Conservation (phyloP, 2,113 vertebrate species). For the Toxotes jaculatrix region DNA sequence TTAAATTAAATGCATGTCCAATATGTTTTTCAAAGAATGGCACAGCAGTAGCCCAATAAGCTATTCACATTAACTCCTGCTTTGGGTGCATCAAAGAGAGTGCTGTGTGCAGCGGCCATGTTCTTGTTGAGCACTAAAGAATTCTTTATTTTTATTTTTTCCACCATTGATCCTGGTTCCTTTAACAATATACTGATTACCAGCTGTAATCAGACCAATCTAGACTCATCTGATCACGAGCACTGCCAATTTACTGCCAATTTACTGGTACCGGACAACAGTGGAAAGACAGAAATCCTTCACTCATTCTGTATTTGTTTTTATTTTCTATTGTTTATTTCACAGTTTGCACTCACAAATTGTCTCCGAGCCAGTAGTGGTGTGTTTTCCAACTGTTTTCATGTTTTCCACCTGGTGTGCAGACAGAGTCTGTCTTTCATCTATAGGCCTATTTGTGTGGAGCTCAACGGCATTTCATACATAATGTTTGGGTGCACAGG, state of each 20-base stretch:
- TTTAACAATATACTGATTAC: conserved; percentile 33
- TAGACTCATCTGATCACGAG: conserved; percentile 17
- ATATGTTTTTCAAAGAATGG: conserved; percentile 71
- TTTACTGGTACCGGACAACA: conserved; percentile 3
- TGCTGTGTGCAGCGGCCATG: conserved; percentile 61
- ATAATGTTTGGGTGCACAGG: conserved; percentile 23
- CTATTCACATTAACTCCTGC: conserved; percentile 69
- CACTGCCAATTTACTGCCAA: not conserved
- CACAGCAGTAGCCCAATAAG: conserved; percentile 56
- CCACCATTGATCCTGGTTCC: conserved; percentile 36
- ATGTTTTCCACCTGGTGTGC: conserved; percentile 51
- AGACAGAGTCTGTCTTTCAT: conserved; percentile 38
- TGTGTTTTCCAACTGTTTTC: conserved; percentile 25
- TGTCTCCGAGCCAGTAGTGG: not conserved
- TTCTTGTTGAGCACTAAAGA: conserved; percentile 48
- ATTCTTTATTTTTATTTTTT: not conserved
- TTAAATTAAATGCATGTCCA: conserved; percentile 74
- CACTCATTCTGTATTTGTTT: conserved; percentile 18
- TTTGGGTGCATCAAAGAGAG: conserved; percentile 72
- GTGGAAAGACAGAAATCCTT: not conserved
- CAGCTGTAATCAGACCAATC: conserved; percentile 33
- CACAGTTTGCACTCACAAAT: conserved; percentile 26
- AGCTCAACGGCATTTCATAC: conserved; percentile 38
- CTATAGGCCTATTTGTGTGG: conserved; percentile 50
- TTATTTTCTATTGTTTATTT: conserved; percentile 41